These are phyloP conservation scores for Therioaphis trifolii DNA, from an alignment of 2,888 invertebrate genomes.

Conservation along the genomic window DNA sequence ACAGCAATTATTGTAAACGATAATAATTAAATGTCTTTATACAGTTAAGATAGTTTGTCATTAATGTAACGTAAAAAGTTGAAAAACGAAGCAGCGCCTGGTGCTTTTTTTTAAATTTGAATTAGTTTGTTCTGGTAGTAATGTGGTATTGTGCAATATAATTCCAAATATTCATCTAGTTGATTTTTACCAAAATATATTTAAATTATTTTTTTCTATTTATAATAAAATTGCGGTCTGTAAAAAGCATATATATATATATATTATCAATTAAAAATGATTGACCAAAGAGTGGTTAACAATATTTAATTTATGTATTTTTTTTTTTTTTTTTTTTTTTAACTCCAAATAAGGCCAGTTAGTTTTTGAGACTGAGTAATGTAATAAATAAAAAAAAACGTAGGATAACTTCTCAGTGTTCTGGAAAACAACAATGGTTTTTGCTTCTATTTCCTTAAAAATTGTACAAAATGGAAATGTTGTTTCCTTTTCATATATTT, in stretches of 20 bases:
- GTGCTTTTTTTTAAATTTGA: constrained; percentile 43
- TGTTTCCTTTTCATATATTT: constrained; percentile 14
- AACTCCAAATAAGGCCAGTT: constrained; percentile 59
- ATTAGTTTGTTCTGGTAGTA: constrained; percentile 11
- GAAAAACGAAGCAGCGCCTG: constrained; percentile 27
- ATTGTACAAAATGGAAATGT: constrained; percentile 22
- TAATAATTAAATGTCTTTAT: too few relatives aligned
- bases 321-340: constrained; percentile 33
- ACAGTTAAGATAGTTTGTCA: neutral
- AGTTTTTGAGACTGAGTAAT: constrained; percentile 61
- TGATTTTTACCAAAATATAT: constrained; percentile 45
- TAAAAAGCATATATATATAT: constrained; percentile 18
- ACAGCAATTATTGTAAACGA: too few relatives aligned
- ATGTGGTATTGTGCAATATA: constrained; percentile 57
- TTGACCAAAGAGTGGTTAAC: constrained; percentile 43
- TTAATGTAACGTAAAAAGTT: constrained; percentile 8
- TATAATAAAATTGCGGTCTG: constrained; percentile 10
- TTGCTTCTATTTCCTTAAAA: constrained; percentile 15
- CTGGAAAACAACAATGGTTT: constrained; percentile 20
- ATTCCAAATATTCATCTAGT: constrained; percentile 51
- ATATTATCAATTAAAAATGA: constrained; percentile 27
- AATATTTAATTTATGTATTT: constrained; percentile 27
- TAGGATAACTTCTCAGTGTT: constrained; percentile 46
- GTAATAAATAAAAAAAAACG: constrained; percentile 48
- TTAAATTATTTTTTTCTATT: constrained; percentile 1